A percentile compares a stretch with the other conserved stretches of the same genome.
Conservation (phyloP, 2,888 invertebrate genomes). For the Adelognathus sp. region DNA sequence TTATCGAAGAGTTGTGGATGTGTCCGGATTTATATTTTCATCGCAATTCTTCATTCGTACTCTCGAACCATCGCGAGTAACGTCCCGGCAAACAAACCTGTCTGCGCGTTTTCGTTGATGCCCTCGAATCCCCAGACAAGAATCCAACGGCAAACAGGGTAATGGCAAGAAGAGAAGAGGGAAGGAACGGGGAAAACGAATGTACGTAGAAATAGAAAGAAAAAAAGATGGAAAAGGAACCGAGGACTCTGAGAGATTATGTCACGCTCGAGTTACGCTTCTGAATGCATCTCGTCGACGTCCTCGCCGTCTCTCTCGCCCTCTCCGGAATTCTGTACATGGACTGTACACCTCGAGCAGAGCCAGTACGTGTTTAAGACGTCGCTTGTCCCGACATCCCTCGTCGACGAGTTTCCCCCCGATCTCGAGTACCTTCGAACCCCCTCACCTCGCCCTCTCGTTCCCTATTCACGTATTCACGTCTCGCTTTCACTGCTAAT, state of each 20-base stretch:
- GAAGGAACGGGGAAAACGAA: background rate
- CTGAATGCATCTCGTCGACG: slow-evolving; percentile 50
- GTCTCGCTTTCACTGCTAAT: slow-evolving; percentile 56
- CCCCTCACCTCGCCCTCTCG: slow-evolving; percentile 15
- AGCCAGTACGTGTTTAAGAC: slow-evolving; percentile 57
- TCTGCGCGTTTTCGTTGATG: slow-evolving; percentile 1
- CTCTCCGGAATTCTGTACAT: slow-evolving; percentile 36
- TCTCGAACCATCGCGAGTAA: too few species aligned
- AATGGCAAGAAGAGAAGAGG: slow-evolving; percentile 5
- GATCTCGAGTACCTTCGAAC: slow-evolving; percentile 47
- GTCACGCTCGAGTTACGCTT: slow-evolving; percentile 53
- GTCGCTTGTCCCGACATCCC: slow-evolving; percentile 48
- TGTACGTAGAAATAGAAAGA: background rate
- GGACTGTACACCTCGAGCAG: slow-evolving; percentile 29
- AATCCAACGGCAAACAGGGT: slow-evolving; percentile 28
- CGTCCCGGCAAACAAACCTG: slow-evolving; percentile 25
- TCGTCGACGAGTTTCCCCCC: slow-evolving; percentile 50
- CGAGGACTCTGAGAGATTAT: slow-evolving; percentile 49
- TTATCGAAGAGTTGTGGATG: too few species aligned
- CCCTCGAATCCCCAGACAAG: slow-evolving; percentile 6
- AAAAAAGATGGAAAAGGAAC: slow-evolving; percentile 10
- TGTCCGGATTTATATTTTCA: too few species aligned
- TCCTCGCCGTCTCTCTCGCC: background rate
- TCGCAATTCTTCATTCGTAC: too few species aligned
- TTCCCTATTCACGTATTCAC: slow-evolving; percentile 57